These are phyloP conservation scores for Alviniconcha strummeri DNA, from an alignment of 2,888 invertebrate species.

Conservation along the genomic window DNA sequence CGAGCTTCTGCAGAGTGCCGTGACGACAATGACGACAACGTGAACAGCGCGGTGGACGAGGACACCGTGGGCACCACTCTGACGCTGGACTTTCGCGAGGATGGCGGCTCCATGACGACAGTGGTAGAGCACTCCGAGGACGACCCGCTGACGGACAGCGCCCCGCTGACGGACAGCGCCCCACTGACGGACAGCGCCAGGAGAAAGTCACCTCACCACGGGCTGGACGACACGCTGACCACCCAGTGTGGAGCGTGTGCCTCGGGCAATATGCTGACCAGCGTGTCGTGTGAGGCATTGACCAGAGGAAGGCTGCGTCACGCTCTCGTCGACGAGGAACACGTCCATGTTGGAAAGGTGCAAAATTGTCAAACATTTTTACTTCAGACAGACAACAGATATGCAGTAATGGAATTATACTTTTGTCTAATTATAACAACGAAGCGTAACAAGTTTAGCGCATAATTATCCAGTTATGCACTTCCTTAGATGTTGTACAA, in stretches of 20 bases:
- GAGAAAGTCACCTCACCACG: not conserved
- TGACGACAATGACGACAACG: too few relatives aligned
- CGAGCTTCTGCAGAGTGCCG: not conserved
- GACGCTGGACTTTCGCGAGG: not conserved
- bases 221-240: not conserved
- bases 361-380: too few relatives aligned
- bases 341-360: conserved; percentile 19
- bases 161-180: not conserved
- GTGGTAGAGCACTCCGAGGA: not conserved
- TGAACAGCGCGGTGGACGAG: not conserved
- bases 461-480: too few relatives aligned
- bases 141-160: not conserved
- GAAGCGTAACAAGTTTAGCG: too few relatives aligned
- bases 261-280: not conserved
- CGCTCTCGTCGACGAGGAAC: conserved; percentile 16
- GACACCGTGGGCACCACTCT: not conserved
- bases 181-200: not conserved
- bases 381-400: too few relatives aligned
- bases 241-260: not conserved
- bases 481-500: too few relatives aligned
- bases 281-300: conserved; percentile 18
- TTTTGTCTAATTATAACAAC: too few relatives aligned
- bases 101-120: not conserved
- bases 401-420: too few relatives aligned
- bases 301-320: not conserved